Evolutionary conservation across 2,113 vertebrate genomes (phyloP).

Genomic region (Callionymus lyra): DNA sequence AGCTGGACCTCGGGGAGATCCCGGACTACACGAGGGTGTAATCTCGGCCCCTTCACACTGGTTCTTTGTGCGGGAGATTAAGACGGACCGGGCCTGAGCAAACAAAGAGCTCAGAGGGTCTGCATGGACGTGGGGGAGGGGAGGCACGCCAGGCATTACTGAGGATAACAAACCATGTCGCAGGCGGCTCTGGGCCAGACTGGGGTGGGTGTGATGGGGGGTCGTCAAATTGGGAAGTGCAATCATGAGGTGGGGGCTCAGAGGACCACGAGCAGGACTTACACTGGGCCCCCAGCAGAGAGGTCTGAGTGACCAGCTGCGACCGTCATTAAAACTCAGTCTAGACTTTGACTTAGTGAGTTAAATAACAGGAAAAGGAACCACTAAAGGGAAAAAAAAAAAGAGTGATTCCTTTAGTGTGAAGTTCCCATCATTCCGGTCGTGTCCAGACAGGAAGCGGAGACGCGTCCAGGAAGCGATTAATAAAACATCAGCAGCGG

Average conservation of each 20-base stretch:
- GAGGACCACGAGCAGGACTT: slow-evolving; percentile 11
- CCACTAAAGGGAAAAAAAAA: slow-evolving; percentile 27
- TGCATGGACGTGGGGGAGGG: slow-evolving; percentile 28
- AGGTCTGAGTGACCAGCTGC: slow-evolving; percentile 57
- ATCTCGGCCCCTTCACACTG: too few species aligned
- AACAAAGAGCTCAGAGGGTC: slow-evolving; percentile 59
- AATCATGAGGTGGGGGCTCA: slow-evolving; percentile 37
- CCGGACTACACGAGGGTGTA: too few species aligned
- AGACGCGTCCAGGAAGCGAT: slow-evolving; percentile 40
- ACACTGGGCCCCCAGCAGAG: slow-evolving; percentile 41
- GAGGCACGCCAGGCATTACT: slow-evolving; percentile 40
- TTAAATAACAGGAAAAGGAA: slow-evolving; percentile 8
- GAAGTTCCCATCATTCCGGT: slow-evolving; percentile 69
- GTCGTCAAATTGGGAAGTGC: slow-evolving; percentile 31
- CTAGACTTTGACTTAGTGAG: slow-evolving; percentile 67
- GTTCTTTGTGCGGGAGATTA: slow-evolving; percentile 75
- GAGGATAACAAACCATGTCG: too few species aligned
- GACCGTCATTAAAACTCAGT: slow-evolving; percentile 66
- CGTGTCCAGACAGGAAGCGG: slow-evolving; percentile 65
- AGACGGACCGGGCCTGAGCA: slow-evolving; percentile 44
- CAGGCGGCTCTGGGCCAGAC: slow-evolving; percentile 42
- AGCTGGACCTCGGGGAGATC: too few species aligned
- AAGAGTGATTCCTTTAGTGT: slow-evolving; percentile 14
- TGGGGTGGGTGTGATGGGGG: slow-evolving; percentile 29
- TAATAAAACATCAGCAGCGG: slow-evolving; percentile 54